Base-by-base conservation (phyloP, 2,113 vertebrate genomes). In the Steatornis caripensis region DNA sequence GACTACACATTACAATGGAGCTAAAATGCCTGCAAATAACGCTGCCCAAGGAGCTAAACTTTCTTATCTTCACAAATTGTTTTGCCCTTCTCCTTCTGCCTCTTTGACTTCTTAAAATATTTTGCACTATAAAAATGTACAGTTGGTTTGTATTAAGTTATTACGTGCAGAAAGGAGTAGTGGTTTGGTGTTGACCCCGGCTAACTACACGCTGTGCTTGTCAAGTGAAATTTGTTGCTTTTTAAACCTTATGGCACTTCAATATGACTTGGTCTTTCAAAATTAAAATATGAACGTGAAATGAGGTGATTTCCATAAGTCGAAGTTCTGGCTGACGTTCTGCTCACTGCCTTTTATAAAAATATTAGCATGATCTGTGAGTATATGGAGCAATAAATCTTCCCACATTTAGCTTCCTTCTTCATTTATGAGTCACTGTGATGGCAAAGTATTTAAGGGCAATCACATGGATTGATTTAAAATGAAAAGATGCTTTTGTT, bases 1-100 rank as follows among this genome's bases (percentile, higher is more conserved):
- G 23, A 77, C 16, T 98, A 97, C 85, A 46, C 93, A 8, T 51
- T 98, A 3, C 11, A 27, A 18, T 98, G 97, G 97, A 36, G 45
- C 13, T 77, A 39, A 65, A 16, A 12, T 2, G 11, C 23, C 45
- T 9, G 15, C 23, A 11, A 30, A 30, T 6, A 22, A 8, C 6
- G 5, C 14, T 19, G n/a, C 32, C 32, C 4, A 3, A 21, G 26
- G 21, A 45, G 37, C 9, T 37, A 29, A 22, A 30, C 20, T 15
- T 41, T 11, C 55, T 30, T 15, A 6, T 12, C n/a, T 37, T 57
- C n/a, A 12, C n/a, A 27, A 48, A 17, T 21, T 7, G 16, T 15
- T 66, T 39, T 70, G 39, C 54, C 54, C 29, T 57, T 57, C 54
- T 19, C 24, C 21, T 83, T 6, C 43, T 49, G 36, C 24, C 5